phyloP scores from a whole-genome alignment of 2,888 invertebrate genomes.

The Chrysolina americana region DNA sequence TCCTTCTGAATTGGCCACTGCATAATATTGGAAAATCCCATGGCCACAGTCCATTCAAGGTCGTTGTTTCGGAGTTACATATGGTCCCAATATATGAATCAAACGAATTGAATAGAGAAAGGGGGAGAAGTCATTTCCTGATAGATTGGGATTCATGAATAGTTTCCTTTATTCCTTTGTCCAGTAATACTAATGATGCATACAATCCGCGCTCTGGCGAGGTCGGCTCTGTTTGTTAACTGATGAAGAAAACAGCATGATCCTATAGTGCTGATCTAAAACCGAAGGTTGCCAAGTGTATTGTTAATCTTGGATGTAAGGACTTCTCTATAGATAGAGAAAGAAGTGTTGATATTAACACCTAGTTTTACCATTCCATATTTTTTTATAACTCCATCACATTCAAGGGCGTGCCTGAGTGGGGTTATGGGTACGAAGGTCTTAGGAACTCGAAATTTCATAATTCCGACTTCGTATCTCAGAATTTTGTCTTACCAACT shows the following conservation, averaged over 20 bases:
- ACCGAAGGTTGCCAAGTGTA: neutral
- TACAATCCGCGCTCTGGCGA: slow-evolving; percentile 28
- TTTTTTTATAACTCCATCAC: no score
- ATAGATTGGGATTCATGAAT: neutral
- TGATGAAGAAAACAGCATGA: slow-evolving; percentile 30
- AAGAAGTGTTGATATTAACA: neutral
- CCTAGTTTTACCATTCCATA: no score
- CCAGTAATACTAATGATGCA: neutral
- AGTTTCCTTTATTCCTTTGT: neutral
- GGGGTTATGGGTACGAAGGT: no score
- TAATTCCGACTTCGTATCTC: no score
- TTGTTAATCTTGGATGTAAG: neutral
- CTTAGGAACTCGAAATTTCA: no score
- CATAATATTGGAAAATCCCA: no score
- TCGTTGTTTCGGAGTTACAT: neutral
- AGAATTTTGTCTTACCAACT: no score
- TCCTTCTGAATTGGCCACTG: no score
- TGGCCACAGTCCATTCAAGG: no score
- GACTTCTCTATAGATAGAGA: neutral
- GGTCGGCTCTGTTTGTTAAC: slow-evolving; percentile 39
- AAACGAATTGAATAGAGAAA: neutral
- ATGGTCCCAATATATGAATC: neutral
- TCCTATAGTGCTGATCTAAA: neutral
- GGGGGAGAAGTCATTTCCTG: neutral
- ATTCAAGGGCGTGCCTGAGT: no score